Base-by-base conservation (phyloP, 2,797 vertebrate genomes). In the Miichthys miiuy region DNA sequence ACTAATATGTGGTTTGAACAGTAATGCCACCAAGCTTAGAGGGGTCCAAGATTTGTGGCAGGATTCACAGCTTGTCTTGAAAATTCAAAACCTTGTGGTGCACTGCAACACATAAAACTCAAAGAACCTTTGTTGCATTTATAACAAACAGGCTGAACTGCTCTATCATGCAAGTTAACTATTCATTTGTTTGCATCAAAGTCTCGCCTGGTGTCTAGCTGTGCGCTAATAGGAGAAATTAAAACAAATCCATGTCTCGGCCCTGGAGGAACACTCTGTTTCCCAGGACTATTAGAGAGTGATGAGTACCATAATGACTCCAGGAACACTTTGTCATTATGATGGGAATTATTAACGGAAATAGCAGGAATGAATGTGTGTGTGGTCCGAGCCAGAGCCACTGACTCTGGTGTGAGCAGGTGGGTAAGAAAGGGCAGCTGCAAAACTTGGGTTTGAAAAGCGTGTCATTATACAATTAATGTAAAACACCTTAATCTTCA, bases 251-350 rank as follows among this genome's bases (percentile, higher is more conserved):
- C 51, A 75, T 52, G 62, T 58, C 67, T 78, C 47, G 21, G 74
- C 51, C 67, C 51, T 62, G 79, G 62, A 88, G 82, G 85, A 86
- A 82, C 76, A 81, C 50, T 7, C 34, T 2, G 68, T 87, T 87
- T 85, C 71, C 80, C 81, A 73, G 72, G 72, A 72, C 76, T 70
- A 82, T 88, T 89, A 87, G 27, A 71, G 79, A 75, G 77, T 79
- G 87, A 93, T 85, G 91, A 88, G 83, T 82, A 74, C 63, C 57
- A 47, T 89, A 91, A 91, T 84, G 77, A 84, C 73, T 85, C 77
- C 68, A 73, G 79, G 81, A 92, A 90, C 75, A 87, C 75, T 80
- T 84, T 83, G 71, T 88, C 77, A 84, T 86, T 80, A 30, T 83
- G 82, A 91, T 84, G 79, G 60, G 46, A 89, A 90, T 87, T 87